These are phyloP conservation scores for Zeus faber DNA, from an alignment of 2,113 vertebrate genomes.

Conservation along the genomic window DNA sequence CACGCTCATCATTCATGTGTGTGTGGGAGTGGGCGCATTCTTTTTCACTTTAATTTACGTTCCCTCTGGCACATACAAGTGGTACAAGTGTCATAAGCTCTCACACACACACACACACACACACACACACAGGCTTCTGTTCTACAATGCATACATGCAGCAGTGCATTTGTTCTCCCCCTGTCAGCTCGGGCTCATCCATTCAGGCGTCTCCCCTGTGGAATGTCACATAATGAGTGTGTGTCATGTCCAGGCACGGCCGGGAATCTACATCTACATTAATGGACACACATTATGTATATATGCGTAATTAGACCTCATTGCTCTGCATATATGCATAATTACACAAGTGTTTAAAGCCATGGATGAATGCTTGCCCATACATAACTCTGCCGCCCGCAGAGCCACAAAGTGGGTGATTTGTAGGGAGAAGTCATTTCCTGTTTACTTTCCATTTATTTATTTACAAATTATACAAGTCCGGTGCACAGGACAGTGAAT, in stretches of 20 bases:
- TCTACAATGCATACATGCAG: neutral
- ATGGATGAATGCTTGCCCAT: slow-evolving; percentile 17
- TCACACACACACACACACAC: slow-evolving; percentile 14
- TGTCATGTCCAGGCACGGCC: slow-evolving; percentile 29
- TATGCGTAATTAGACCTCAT: slow-evolving; percentile 39
- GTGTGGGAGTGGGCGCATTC: slow-evolving; percentile 38
- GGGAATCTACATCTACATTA: slow-evolving; percentile 26
- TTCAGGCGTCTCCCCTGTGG: slow-evolving; percentile 19
- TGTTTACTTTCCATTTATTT: too few species aligned
- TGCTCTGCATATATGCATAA: slow-evolving; percentile 37
- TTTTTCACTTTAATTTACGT: slow-evolving; percentile 44
- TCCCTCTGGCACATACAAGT: slow-evolving; percentile 43
- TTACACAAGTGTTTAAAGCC: slow-evolving; percentile 29
- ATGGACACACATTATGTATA: slow-evolving; percentile 43
- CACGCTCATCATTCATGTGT: slow-evolving; percentile 51
- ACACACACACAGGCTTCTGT: slow-evolving; percentile 4
- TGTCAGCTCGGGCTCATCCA: slow-evolving; percentile 23
- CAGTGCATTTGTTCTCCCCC: neutral
- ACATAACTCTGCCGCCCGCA: slow-evolving; percentile 8
- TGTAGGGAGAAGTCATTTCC: too few species aligned
- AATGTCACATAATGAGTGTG: slow-evolving; percentile 39
- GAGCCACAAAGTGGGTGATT: neutral
- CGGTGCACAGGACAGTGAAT: neutral
- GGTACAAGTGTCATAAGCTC: slow-evolving; percentile 21
- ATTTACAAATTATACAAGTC: too few species aligned